These are phyloP conservation scores for Syngnathus acus DNA, from an alignment of 2,797 vertebrate genomes.

Conservation along the genomic window DNA sequence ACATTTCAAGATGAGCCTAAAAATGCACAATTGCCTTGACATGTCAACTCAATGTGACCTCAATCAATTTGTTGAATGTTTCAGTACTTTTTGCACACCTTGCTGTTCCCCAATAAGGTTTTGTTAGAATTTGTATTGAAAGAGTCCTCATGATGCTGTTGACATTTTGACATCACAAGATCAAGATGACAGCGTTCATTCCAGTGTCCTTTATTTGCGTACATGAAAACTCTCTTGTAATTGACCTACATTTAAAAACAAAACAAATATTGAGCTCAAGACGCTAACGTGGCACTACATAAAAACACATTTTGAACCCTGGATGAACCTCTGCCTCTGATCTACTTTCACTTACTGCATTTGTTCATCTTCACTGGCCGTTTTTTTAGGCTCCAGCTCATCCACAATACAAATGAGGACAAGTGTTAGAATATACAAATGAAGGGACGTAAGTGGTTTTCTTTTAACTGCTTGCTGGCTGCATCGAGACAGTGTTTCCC, in stretches of 20 bases:
- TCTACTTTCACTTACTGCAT: conserved; percentile 38
- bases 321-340: conserved; percentile 34
- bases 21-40: neutral
- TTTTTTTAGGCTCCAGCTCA: conserved; percentile 3
- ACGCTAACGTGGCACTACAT: conserved; percentile 27
- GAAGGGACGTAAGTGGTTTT: too few species aligned
- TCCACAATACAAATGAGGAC: too few species aligned
- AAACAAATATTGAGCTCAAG: neutral
- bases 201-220: neutral
- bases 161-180: neutral
- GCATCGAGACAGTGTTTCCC: too few species aligned
- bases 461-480: too few species aligned
- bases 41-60: neutral
- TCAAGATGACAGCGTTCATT: neutral
- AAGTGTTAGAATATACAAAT: too few species aligned
- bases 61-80: neutral
- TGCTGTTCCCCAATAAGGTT: neutral
- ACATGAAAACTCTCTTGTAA: neutral
- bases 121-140: too few species aligned
- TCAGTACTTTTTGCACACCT: neutral
- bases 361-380: conserved; percentile 4
- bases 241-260: neutral
- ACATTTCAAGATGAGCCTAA: neutral
- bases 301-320: conserved; percentile 39
- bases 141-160: too few species aligned